phyloP scores from a whole-genome alignment of 2,888 invertebrate species.

The Conus canariensis region DNA sequence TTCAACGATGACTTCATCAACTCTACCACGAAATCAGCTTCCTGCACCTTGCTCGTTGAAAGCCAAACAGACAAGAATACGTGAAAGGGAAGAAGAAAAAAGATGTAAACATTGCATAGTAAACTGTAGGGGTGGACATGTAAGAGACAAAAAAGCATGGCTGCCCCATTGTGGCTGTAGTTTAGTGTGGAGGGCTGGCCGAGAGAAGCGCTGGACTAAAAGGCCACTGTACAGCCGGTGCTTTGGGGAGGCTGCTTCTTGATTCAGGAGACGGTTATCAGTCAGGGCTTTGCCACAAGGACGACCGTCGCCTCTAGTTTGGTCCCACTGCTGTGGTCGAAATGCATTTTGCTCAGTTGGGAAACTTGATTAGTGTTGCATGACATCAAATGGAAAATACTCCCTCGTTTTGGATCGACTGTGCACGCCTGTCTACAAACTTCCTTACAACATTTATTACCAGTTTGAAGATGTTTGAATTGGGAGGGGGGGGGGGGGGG shows the following conservation, averaged over 20 bases:
- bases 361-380: not conserved
- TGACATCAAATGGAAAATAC: not conserved
- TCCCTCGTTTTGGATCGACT: not conserved
- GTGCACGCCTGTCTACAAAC: not conserved
- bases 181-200: not conserved
- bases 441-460: too few relatives aligned
- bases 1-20: too few relatives aligned
- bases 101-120: too few relatives aligned
- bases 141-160: not conserved
- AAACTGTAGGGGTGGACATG: conserved; percentile 9
- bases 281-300: not conserved
- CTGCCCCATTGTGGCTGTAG: not conserved
- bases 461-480: too few relatives aligned
- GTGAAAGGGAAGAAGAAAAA: too few relatives aligned
- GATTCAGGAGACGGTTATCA: not conserved
- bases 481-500: too few relatives aligned
- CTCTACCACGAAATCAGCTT: too few relatives aligned
- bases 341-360: not conserved
- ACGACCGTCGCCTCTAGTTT: not conserved
- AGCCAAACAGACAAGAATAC: too few relatives aligned
- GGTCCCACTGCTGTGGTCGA: not conserved
- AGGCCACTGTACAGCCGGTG: not conserved
- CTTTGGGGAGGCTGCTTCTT: not conserved
- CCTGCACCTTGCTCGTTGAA: too few relatives aligned
- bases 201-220: not conserved